A percentile compares a stretch with the other conserved stretches of the same genome.
phyloP scores from a whole-genome alignment of 2,888 invertebrate species.

The Phyto melanocephala region DNA sequence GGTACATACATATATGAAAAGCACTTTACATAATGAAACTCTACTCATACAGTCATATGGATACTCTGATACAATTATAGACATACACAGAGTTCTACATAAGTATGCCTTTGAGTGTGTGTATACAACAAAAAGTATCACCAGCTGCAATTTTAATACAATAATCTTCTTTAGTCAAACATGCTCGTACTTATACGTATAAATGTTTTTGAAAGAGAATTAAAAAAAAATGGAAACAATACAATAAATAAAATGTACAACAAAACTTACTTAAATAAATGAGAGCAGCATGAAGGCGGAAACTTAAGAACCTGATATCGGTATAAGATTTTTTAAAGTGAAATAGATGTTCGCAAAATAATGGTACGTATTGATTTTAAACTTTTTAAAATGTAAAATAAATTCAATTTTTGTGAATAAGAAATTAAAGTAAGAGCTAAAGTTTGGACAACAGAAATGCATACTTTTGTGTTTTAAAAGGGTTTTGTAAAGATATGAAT shows the following conservation, averaged over 20 bases:
- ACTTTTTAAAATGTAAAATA: no score
- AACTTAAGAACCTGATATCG: not conserved
- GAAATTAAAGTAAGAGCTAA: no score
- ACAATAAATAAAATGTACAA: not conserved
- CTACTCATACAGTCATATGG: slow-evolving; percentile 7
- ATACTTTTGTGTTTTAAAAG: no score
- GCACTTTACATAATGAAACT: slow-evolving; percentile 53
- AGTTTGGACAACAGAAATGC: no score
- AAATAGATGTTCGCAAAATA: no score
- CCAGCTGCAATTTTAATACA: slow-evolving; percentile 61
- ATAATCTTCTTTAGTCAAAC: slow-evolving; percentile 55
- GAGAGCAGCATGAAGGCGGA: not conserved
- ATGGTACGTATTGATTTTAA: no score
- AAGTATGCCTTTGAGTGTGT: not conserved
- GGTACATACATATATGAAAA: no score
- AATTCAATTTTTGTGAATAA: no score
- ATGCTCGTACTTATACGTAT: not conserved
- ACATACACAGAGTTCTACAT: not conserved
- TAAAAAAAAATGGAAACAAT: no score
- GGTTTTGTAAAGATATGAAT: no score
- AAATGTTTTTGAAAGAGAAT: slow-evolving; percentile 14
- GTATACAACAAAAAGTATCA: slow-evolving; percentile 28
- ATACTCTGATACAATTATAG: not conserved
- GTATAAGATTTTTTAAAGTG: no score
- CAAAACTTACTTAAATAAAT: slow-evolving; percentile 28